Conservation (phyloP, 2,113 vertebrate genomes). For the Hippocampus abdominalis region DNA sequence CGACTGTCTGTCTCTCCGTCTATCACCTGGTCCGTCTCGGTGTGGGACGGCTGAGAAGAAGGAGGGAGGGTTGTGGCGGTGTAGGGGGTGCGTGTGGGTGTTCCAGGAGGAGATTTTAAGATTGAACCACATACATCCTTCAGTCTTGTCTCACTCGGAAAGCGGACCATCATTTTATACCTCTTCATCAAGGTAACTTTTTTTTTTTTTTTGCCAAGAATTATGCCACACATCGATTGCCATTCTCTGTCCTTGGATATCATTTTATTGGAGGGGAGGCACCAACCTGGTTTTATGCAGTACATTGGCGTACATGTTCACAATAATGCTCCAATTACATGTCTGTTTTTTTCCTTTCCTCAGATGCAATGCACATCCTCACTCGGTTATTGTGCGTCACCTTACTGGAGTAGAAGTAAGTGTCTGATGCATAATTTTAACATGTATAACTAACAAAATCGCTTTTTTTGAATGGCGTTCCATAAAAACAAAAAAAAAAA, state of each 20-base stretch:
- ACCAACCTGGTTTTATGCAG: not conserved
- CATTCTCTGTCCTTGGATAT: not conserved
- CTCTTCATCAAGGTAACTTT: conserved; percentile 54
- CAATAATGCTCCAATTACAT: not conserved
- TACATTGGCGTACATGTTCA: not conserved
- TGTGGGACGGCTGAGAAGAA: conserved; percentile 14
- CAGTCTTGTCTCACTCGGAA: conserved; percentile 39
- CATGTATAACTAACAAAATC: too few species aligned
- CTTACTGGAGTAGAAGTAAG: conserved; percentile 72
- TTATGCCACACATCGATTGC: not conserved
- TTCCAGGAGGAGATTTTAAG: conserved; percentile 50
- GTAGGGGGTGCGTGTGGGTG: conserved; percentile 12
- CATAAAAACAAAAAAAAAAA: too few species aligned
- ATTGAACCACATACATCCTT: conserved; percentile 45
- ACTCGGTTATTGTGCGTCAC: conserved; percentile 49
- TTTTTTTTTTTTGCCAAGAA: not conserved
- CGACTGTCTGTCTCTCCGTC: not conserved
- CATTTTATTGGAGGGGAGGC: not conserved
- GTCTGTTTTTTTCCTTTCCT: not conserved
- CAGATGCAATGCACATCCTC: conserved; percentile 72
- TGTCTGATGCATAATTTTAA: conserved; percentile 1
- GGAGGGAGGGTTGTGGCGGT: conserved; percentile 6
- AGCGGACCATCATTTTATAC: conserved; percentile 20
- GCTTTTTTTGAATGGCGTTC: too few species aligned
- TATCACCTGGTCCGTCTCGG: conserved; percentile 14